Evolutionary conservation across 2,797 vertebrate species (phyloP).

Genomic region (Sibirionetta formosa): DNA sequence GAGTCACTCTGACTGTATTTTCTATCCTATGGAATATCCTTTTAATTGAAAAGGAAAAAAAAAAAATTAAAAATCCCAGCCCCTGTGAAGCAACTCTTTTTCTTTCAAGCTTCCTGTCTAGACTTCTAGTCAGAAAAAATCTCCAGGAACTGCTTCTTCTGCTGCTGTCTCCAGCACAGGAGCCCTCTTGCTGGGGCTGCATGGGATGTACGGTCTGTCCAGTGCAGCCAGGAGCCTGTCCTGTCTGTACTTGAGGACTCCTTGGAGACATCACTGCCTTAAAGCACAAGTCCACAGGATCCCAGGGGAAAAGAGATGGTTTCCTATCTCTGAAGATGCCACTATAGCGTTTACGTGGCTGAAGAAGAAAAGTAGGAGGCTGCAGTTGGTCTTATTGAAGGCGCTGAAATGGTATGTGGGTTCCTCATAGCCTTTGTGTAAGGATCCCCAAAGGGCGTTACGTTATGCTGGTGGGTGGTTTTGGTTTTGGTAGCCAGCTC

Average conservation of each 20-base stretch:
- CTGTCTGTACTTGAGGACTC: neutral
- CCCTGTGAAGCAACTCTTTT: neutral
- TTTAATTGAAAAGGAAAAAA: conserved; percentile 21
- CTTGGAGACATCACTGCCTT: neutral
- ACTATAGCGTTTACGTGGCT: neutral
- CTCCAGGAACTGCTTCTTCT: neutral
- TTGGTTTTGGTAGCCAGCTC: neutral
- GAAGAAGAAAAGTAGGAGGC: neutral
- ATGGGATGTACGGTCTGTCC: neutral
- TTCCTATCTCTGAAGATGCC: conserved; percentile 3
- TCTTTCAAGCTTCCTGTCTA: conserved; percentile 75
- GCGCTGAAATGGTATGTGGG: conserved; percentile 27
- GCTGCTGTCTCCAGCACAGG: neutral
- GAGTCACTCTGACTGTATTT: neutral
- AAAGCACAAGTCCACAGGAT: neutral
- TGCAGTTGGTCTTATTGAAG: neutral
- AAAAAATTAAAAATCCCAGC: neutral
- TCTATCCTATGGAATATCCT: conserved; percentile 36
- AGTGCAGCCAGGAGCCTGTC: neutral
- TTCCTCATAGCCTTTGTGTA: neutral
- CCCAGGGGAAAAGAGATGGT: neutral
- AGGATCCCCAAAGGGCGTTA: neutral
- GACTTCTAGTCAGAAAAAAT: conserved; percentile 49
- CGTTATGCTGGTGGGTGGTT: neutral
- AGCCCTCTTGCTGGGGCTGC: neutral